These are phyloP conservation scores for Megalurothrips usitatus DNA, from an alignment of 2,888 invertebrate species.

Conservation along the genomic window DNA sequence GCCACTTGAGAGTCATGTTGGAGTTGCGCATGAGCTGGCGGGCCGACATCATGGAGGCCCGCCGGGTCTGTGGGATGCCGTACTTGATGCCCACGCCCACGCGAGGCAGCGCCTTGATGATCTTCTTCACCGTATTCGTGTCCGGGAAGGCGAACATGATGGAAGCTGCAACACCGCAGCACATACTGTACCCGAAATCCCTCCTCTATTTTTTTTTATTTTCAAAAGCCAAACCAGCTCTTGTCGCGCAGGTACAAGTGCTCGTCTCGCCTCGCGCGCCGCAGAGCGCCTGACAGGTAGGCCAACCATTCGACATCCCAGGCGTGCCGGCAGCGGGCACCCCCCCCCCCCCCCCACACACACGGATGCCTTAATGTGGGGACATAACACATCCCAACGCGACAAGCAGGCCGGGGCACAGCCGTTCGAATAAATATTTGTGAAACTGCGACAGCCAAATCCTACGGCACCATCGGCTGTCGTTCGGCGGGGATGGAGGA, in stretches of 20 bases:
- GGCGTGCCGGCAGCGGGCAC: too few relatives aligned
- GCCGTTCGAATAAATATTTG: constrained; percentile 44
- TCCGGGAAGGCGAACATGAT: constrained; percentile 98
- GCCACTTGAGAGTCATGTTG: constrained; percentile 99
- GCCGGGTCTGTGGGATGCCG: constrained; percentile 94
- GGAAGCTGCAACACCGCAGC: constrained; percentile 68
- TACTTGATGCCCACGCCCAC: constrained; percentile 99
- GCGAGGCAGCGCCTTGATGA: constrained; percentile 93
- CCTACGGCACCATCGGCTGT: constrained; percentile 36
- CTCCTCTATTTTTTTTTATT: too few relatives aligned
- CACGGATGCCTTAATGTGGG: too few relatives aligned
- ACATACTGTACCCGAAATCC: too few relatives aligned
- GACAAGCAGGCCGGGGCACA: too few relatives aligned
- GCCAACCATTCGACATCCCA: constrained; percentile 38
- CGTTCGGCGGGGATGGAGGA: too few relatives aligned
- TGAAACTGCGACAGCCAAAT: constrained; percentile 43
- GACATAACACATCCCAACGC: too few relatives aligned
- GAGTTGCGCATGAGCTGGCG: constrained; percentile 98
- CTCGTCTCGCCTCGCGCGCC: constrained; percentile 40
- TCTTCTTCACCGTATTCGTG: constrained; percentile 94
- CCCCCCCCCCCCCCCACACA: too few relatives aligned
- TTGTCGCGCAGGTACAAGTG: too few relatives aligned
- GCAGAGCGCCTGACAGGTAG: constrained; percentile 34
- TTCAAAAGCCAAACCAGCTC: constrained; percentile 37
- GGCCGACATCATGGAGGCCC: constrained; percentile 98